Base-by-base conservation (phyloP, 2,888 invertebrate species). In the Caenorhabditis macrosperma region DNA sequence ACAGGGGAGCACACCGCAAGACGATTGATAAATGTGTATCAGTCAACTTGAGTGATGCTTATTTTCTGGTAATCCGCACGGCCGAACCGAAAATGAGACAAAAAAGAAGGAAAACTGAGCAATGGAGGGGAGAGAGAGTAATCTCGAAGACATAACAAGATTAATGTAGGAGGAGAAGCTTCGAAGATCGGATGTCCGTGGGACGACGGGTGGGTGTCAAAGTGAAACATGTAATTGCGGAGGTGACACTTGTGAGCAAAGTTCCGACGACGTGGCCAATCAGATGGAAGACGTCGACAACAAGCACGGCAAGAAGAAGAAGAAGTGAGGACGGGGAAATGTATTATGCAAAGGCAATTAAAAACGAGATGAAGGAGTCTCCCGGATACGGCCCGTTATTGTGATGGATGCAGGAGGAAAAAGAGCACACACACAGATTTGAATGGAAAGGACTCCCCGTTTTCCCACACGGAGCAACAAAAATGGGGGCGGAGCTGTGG, bases 161-260 rank as follows among this genome's bases (percentile, higher is more conserved):
- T 66, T 66, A 66, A 24, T 10, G 48, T 22, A 66, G 28, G 50
- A 52, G 6, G 33, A n/a, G n/a, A n/a, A 38, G 38, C 9, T 12
- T 38, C 38, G 38, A 38, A 38, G 20, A 57, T 67, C 67, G 67
- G 33, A 67, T 67, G 33, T 67, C 67, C 30, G 41, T 33, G 44
- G 33, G 41, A 66, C 17, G 17, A 54, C 33, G 15, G 52, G 52
- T 52, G 63, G 44, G 54, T 17, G 64, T 50, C 20, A 30, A 48
- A 63, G 63, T 17, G 60, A 54, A 67, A 67, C 67, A 68, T 68
- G 59, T 68, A 68, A 68, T 68, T 59, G 59, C 33, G 22, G 30
- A 44, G 44, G 24, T 22, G 33, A 48, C 55, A 33, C 54, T 17
- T 55, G 26, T 55, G 67, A 55, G 55, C 44, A 57, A 46, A 46